Evolutionary conservation across 2,888 invertebrate genomes (phyloP), one percentile per base, ranked within the genome.

Genomic region (Parnassius orleans): DNA sequence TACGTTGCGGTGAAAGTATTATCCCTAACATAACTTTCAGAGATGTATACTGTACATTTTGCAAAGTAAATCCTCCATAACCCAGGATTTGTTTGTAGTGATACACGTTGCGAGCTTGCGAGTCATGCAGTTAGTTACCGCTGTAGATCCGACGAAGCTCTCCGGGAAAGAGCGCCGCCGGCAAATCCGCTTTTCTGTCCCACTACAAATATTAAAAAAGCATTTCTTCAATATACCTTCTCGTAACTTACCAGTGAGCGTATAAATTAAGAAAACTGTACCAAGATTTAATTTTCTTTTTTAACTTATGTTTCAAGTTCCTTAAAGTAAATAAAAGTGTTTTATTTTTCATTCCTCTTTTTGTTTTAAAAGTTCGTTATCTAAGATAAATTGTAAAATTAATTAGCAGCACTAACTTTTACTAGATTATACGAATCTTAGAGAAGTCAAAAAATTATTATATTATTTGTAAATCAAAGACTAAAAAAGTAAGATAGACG

Each of bases 41-140:
- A 58, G 58, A 63, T 63, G 54, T 58, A 67, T 65, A 61, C 62
- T 53, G 50, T 62, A 63, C 54, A 63, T 63, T 67, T 64, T 68
- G 71, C 68, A 70, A 72, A 77, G 74, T 74, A 77, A 80, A 82
- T 77, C 76, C 76, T 65, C 65, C 67, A 71, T 78, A 78, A 78
- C 74, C 82, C 77, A 70, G 79, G 80, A 76, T 83, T 83, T 81
- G 79, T 83, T 78, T 78, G 76, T 77, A 77, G 77, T 76, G 78
- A 81, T 84, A 86, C 79, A 86, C 78, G 82, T 84, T 85, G 77
- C 77, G 77, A 80, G 77, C 77, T 84, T 85, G 77, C 77, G 77
- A 80, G 77, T 77, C 77, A 74, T 77, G 75, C 83, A 83, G 84
- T 85, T 85, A 86, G 84, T 85, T 84, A 84, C 80, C 77, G 76